These are phyloP conservation scores for Eustalomyia histrio DNA, from an alignment of 2,888 invertebrate species.

Conservation along the genomic window DNA sequence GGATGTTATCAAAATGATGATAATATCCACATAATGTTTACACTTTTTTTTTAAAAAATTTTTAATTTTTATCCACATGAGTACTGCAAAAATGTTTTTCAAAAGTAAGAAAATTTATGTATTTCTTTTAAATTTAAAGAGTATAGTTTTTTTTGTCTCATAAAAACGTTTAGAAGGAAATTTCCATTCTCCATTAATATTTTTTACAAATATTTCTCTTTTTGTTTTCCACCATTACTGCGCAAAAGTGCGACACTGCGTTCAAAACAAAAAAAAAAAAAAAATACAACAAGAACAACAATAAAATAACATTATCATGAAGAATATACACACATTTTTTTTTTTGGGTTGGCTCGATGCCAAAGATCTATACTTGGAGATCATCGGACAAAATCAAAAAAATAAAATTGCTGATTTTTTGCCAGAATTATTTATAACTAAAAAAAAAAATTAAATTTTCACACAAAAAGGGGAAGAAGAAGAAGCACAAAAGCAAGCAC, in stretches of 20 bases:
- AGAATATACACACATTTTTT: conserved; percentile 51
- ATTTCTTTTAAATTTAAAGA: no score
- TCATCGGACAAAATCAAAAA: conserved; percentile 77
- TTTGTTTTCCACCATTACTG: conserved; percentile 35
- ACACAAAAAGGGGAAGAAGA: no score
- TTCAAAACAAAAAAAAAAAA: conserved; percentile 35
- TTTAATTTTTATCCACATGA: no score
- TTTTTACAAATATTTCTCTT: not conserved
- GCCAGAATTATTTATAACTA: conserved; percentile 79
- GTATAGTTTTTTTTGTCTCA: no score
- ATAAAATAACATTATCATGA: conserved; percentile 21
- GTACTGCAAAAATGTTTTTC: not conserved
- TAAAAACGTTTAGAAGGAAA: no score
- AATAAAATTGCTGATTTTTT: conserved; percentile 78
- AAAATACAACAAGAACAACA: conserved; percentile 30
- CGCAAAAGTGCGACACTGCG: conserved; percentile 49
- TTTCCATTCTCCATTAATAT: no score
- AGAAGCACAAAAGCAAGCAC: conserved; percentile 32
- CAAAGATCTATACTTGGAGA: conserved; percentile 94
- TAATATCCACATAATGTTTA: no score
- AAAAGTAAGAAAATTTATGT: no score
- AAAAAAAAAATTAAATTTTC: conserved; percentile 62
- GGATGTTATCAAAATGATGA: no score
- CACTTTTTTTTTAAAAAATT: no score
- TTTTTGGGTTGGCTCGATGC: conserved; percentile 71